These are phyloP conservation scores for Mycalesis mineus DNA, from an alignment of 2,888 invertebrate genomes.

Conservation along the genomic window DNA sequence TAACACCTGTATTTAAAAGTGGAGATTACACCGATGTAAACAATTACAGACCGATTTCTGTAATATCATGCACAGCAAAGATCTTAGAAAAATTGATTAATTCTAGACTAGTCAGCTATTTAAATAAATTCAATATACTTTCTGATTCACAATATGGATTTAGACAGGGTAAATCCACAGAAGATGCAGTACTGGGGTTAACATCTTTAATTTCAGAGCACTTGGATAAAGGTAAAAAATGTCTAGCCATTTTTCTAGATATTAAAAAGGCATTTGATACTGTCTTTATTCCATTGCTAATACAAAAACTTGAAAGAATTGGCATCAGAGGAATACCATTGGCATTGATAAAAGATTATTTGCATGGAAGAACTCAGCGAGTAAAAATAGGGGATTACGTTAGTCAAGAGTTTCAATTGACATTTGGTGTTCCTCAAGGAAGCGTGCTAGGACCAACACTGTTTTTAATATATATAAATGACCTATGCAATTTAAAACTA, in stretches of 20 bases:
- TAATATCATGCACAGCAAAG: neutral
- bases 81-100: constrained; percentile 10
- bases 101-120: neutral
- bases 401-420: too few species aligned
- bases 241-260: constrained; percentile 5
- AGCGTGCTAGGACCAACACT: neutral
- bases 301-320: neutral
- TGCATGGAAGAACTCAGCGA: too few species aligned
- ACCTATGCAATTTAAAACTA: too few species aligned
- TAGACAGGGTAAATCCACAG: constrained; percentile 8
- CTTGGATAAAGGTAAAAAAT: constrained; percentile 8
- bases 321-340: too few species aligned
- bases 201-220: neutral
- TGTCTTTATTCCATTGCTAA: neutral
- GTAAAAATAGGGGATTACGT: too few species aligned
- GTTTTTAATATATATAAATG: neutral
- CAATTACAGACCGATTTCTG: constrained; percentile 11
- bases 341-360: too few species aligned
- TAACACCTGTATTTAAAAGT: constrained; percentile 5
- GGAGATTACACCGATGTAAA: neutral
- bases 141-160: constrained; percentile 12
- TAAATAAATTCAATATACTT: neutral
- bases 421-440: neutral
- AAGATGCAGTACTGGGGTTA: constrained; percentile 6
- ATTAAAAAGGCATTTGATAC: constrained; percentile 8